Base-by-base conservation (phyloP, 1,140 invertebrate genomes). In the Drosophila prosaltans region DNA sequence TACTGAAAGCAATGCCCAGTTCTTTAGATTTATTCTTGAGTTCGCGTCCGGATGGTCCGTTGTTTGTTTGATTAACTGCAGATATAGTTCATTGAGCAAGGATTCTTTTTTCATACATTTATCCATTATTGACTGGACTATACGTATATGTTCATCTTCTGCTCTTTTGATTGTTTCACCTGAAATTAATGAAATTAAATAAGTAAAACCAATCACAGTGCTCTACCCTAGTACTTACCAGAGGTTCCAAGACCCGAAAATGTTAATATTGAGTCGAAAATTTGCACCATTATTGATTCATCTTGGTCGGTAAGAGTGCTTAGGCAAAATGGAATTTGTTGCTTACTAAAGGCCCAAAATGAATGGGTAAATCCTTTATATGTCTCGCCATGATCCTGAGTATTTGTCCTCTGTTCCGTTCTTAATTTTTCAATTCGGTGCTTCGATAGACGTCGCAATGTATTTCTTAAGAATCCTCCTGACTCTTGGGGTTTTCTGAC, bases 1-100 rank as follows among this genome's bases (percentile, higher is more conserved):
- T 10, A 98, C 94, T 2, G 97, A 97, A 55, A 99, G 93, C 26
- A 99, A 93, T 60, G 98, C 97, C 98, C 98, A 99, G 92, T 98
- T 97, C 24, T 97, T 94, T 3, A 97, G 92, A 91, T 97, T 98
- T 0, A 97, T 97, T 54, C 96, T 93, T 41, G 97, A 98, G 90
- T 97, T 97, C 0, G 97, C 97, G 94, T 98, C 98, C 11, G 96
- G 95, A 93, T 97, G 96, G 82, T 98, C 98, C 0, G 98, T 98
- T 0, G 98, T 99, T 94, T 94, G 94, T 93, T 98, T 99, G 57
- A 99, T 97, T 4, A 99, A 94, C 90, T 99, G 98, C 43, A 99
- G 94, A 92, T 98, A 99, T 54, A 98, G 93, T 93, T 99, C 98
- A 78, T 97, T 97, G 11, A 98, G 93, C 16, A 99, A 92, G 45